phyloP scores from a whole-genome alignment of 2,113 vertebrate genomes.

The Asarcornis scutulata region DNA sequence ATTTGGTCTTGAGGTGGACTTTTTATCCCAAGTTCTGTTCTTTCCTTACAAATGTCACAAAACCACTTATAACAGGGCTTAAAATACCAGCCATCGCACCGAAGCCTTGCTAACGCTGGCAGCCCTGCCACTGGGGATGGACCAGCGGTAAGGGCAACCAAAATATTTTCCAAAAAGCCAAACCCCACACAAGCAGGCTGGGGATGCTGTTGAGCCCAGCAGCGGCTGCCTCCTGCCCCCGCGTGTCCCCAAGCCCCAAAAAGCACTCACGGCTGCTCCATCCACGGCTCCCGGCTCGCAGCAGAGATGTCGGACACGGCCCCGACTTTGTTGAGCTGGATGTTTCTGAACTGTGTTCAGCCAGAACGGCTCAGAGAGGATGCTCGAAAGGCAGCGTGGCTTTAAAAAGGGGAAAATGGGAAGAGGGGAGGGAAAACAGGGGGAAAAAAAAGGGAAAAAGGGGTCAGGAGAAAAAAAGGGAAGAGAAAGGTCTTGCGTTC shows the following conservation, averaged over 20 bases:
- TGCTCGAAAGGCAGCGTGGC: background rate
- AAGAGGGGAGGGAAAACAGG: no score
- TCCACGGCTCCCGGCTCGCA: background rate
- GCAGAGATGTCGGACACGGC: background rate
- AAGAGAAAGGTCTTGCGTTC: background rate
- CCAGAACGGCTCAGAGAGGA: background rate
- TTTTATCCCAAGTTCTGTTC: background rate
- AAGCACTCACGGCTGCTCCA: rapidly evolving
- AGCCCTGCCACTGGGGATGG: background rate
- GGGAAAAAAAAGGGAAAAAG: background rate
- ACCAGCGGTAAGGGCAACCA: background rate
- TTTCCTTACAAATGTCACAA: background rate
- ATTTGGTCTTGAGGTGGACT: background rate
- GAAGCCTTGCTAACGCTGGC: rapidly evolving
- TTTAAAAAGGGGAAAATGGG: background rate
- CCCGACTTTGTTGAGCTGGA: background rate
- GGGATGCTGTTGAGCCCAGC: background rate
- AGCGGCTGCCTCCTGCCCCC: background rate
- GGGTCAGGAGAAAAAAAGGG: no score
- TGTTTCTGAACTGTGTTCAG: background rate
- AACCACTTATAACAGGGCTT: background rate
- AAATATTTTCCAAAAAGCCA: background rate
- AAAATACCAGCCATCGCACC: background rate
- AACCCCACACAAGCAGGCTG: background rate
- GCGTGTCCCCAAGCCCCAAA: background rate